Evolutionary conservation across 2,888 invertebrate species (phyloP).

Genomic region (Crocallis elinguaria): DNA sequence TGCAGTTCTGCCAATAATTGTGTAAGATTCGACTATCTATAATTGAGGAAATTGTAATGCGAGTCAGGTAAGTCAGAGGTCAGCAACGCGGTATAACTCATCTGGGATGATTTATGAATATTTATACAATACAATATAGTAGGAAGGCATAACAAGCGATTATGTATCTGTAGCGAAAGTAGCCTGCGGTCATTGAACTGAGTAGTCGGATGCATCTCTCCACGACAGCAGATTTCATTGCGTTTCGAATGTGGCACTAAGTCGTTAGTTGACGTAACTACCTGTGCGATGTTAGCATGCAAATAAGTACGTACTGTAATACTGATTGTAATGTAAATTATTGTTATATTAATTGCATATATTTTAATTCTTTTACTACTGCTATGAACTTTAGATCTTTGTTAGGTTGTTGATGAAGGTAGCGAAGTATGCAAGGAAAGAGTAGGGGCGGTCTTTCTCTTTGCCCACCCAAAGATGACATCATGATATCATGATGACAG

Average conservation of each 20-base stretch:
- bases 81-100: constrained; percentile 34
- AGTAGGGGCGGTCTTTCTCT: too few species aligned
- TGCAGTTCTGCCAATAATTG: constrained; percentile 10
- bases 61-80: constrained; percentile 42
- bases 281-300: constrained; percentile 17
- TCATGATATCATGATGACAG: too few species aligned
- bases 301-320: constrained; percentile 6
- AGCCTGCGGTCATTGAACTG: constrained; percentile 62
- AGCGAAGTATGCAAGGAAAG: too few species aligned
- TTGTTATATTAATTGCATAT: background rate
- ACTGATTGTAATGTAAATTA: background rate
- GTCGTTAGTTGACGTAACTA: constrained; percentile 38
- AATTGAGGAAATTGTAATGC: constrained; percentile 33
- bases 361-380: too few species aligned
- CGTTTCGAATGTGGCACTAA: constrained; percentile 58
- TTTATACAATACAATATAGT: constrained; percentile 28
- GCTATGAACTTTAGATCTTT: too few species aligned
- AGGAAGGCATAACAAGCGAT: constrained; percentile 40
- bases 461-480: too few species aligned
- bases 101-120: constrained; percentile 30
- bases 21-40: constrained; percentile 23
- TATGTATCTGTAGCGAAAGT: constrained; percentile 72
- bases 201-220: constrained; percentile 61
- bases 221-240: constrained; percentile 52
- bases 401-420: too few species aligned